Evolutionary conservation across 2,113 vertebrate species (phyloP).

Genomic region (Bostrychus sinensis): DNA sequence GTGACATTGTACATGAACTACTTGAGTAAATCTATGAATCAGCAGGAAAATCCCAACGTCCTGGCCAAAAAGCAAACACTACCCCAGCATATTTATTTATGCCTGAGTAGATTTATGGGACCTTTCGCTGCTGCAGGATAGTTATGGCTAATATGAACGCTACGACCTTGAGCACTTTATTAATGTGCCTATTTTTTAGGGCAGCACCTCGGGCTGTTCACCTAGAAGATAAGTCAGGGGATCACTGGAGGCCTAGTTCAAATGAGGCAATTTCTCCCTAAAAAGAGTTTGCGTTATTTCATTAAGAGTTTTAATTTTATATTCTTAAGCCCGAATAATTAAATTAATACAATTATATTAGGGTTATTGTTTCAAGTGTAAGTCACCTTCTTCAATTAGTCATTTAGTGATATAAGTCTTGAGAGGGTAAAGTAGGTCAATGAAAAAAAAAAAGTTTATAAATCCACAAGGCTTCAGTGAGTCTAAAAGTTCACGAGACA

Average conservation of each 20-base stretch:
- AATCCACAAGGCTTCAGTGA: no score
- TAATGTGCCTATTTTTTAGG: constrained; percentile 68
- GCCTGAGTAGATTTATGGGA: background rate
- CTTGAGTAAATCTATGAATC: no score
- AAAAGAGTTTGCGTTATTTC: constrained; percentile 54
- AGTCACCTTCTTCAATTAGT: constrained; percentile 59
- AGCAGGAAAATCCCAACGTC: no score
- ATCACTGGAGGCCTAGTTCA: constrained; percentile 56
- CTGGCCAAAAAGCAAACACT: background rate
- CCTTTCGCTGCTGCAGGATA: background rate
- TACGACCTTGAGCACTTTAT: constrained; percentile 73
- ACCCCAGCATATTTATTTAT: background rate
- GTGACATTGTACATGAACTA: no score
- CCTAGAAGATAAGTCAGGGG: constrained; percentile 62
- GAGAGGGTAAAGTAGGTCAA: background rate
- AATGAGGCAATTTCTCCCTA: constrained; percentile 66
- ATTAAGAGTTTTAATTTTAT: constrained; percentile 70
- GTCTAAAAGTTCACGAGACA: no score
- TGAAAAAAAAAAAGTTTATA: no score
- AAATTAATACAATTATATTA: constrained; percentile 66
- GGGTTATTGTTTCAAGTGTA: constrained; percentile 32
- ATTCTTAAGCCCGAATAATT: constrained; percentile 56
- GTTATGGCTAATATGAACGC: background rate
- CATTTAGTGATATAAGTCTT: constrained; percentile 25
- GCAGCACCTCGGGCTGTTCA: constrained; percentile 62